Conservation (phyloP, 2,113 vertebrate species). For the Carlito syrichta region DNA sequence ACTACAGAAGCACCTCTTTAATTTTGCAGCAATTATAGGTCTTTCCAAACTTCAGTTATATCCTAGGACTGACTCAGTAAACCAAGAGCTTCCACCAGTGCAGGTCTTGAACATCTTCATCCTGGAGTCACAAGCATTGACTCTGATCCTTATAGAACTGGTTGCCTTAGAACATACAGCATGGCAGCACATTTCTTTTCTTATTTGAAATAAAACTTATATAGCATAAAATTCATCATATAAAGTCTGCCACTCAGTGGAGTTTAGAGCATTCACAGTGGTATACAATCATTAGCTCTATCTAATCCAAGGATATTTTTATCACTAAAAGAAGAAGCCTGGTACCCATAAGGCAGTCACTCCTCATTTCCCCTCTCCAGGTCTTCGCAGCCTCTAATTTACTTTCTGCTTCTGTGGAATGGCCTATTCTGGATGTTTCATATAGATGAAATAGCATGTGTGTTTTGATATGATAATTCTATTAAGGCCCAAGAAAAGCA, state of each 20-base stretch:
- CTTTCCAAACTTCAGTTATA: background rate
- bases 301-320: background rate
- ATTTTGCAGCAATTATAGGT: background rate
- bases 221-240: too few relatives aligned
- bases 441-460: too few relatives aligned
- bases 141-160: too few relatives aligned
- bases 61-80: too few relatives aligned
- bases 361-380: too few relatives aligned
- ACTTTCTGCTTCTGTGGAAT: background rate
- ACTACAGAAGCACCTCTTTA: background rate
- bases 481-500: too few relatives aligned
- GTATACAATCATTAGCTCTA: background rate
- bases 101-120: too few relatives aligned
- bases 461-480: background rate
- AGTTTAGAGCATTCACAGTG: too few relatives aligned
- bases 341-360: background rate
- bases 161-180: background rate
- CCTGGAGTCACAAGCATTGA: background rate
- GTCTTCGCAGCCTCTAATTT: background rate
- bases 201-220: background rate
- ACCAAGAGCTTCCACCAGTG: accelerated
- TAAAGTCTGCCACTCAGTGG: background rate
- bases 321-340: background rate
- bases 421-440: background rate
- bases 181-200: background rate